Conservation (phyloP, 2,113 vertebrate species). For the Porphyrio hochstetteri region DNA sequence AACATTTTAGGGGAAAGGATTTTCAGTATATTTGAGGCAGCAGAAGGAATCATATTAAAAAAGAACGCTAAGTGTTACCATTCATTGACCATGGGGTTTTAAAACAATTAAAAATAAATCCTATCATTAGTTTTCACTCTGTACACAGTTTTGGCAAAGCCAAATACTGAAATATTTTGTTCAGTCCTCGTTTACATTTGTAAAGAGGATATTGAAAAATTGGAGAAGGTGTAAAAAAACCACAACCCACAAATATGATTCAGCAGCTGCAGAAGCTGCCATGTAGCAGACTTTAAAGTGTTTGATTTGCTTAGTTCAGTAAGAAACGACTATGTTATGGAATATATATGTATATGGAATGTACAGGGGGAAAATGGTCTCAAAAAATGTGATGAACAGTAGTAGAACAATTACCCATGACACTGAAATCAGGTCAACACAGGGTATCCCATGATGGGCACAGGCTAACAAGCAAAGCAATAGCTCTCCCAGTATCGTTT, state of each 20-base stretch:
- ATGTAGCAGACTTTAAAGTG: not conserved
- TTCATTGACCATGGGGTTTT: not conserved
- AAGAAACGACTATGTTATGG: not conserved
- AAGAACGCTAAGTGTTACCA: not conserved
- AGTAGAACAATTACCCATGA: not conserved
- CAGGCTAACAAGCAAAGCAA: not conserved
- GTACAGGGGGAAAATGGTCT: not conserved
- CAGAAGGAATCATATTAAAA: not conserved
- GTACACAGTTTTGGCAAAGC: not conserved
- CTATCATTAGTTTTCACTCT: not conserved
- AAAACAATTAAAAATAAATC: not conserved
- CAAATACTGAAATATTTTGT: not conserved
- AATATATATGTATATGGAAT: not conserved
- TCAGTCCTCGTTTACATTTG: not conserved
- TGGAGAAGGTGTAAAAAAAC: not conserved
- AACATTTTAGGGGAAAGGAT: slow-evolving; percentile 19
- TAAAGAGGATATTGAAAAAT: not conserved
- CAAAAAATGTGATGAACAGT: not conserved
- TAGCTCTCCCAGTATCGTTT: not conserved
- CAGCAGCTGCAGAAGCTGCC: not conserved
- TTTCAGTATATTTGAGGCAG: not conserved
- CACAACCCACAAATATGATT: not conserved
- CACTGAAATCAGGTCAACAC: not conserved
- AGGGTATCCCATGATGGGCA: not conserved
- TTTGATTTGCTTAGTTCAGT: not conserved